Percentiles rank a stretch among this genome's conserved stretches.
Conservation (phyloP, 2,113 vertebrate genomes). For the Heterochromis multidens region DNA sequence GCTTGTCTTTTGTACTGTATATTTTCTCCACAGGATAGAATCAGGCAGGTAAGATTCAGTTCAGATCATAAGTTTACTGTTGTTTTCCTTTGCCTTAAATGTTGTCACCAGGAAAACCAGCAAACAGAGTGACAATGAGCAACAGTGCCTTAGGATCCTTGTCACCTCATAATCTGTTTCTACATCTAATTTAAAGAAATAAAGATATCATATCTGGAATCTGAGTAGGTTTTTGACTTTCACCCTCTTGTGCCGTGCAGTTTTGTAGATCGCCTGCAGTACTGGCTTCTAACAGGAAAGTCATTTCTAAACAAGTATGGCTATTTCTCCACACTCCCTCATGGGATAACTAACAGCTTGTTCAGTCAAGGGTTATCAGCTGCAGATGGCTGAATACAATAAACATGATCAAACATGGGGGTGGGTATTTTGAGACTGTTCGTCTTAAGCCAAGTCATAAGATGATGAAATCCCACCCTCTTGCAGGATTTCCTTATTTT, state of each 20-base stretch:
- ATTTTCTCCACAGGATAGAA: not conserved
- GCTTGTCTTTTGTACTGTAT: not conserved
- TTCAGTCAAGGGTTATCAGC: conserved; percentile 72
- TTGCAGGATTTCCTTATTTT: not conserved
- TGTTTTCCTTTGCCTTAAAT: not conserved
- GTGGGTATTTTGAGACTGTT: conserved; percentile 33
- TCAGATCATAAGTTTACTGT: not conserved
- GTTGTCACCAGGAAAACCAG: not conserved
- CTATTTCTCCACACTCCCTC: conserved; percentile 46
- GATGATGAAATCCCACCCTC: not conserved
- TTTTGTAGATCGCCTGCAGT: not conserved
- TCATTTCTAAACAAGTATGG: conserved; percentile 39
- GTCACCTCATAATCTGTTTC: not conserved
- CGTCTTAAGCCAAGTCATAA: conserved; percentile 29
- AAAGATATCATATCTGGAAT: not conserved
- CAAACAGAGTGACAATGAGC: not conserved
- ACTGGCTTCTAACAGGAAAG: not conserved
- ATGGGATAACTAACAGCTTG: conserved; percentile 65
- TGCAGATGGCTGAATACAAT: conserved; percentile 76
- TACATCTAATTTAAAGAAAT: not conserved
- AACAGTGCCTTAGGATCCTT: not conserved
- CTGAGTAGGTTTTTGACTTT: not conserved
- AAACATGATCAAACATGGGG: conserved; percentile 71
- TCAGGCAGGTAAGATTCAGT: not conserved
- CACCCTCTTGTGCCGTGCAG: not conserved